Conservation (phyloP, 2,888 invertebrate genomes). For the Rhodophaea formosa region DNA sequence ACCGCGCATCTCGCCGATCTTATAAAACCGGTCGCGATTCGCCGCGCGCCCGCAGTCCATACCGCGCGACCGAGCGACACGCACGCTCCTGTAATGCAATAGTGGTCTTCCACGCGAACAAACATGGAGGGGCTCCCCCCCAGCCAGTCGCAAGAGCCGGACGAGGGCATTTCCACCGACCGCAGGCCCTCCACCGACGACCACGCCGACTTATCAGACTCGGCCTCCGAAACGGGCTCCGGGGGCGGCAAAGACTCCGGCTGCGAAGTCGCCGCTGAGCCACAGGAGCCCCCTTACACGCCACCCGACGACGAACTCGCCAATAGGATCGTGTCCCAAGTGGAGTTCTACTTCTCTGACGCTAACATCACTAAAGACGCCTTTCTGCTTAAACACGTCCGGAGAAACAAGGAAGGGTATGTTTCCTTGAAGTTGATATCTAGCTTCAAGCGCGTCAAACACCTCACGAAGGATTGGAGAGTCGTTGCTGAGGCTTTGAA, state of each 20-base stretch:
- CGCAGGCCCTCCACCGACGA: constrained; percentile 80
- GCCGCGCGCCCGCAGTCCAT: constrained; percentile 77
- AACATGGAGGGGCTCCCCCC: constrained; percentile 69
- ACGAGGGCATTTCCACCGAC: constrained; percentile 74
- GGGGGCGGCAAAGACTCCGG: constrained; percentile 85
- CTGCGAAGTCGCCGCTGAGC: constrained; percentile 81
- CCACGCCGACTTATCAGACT: constrained; percentile 85
- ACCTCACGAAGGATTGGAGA: constrained; percentile 96
- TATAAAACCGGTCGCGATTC: constrained; percentile 60
- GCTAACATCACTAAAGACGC: constrained; percentile 97
- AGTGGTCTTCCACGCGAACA: constrained; percentile 54
- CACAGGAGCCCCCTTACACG: constrained; percentile 83
- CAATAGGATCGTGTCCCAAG: constrained; percentile 90
- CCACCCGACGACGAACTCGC: constrained; percentile 89
- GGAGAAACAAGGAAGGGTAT: constrained; percentile 96
- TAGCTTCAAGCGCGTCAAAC: constrained; percentile 96
- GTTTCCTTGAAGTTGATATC: constrained; percentile 97
- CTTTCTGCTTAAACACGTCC: constrained; percentile 96
- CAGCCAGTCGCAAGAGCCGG: constrained; percentile 61
- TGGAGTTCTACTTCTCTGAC: constrained; percentile 98
- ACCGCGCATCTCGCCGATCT: constrained; percentile 72
- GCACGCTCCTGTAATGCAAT: constrained; percentile 66
- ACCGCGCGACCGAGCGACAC: constrained; percentile 64
- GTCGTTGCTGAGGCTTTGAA: constrained; percentile 93
- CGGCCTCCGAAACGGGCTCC: constrained; percentile 83